These are phyloP conservation scores for Beroe forskalii DNA, from an alignment of 37 sponge, comb jelly and placozoan genomes.

Conservation along the genomic window DNA sequence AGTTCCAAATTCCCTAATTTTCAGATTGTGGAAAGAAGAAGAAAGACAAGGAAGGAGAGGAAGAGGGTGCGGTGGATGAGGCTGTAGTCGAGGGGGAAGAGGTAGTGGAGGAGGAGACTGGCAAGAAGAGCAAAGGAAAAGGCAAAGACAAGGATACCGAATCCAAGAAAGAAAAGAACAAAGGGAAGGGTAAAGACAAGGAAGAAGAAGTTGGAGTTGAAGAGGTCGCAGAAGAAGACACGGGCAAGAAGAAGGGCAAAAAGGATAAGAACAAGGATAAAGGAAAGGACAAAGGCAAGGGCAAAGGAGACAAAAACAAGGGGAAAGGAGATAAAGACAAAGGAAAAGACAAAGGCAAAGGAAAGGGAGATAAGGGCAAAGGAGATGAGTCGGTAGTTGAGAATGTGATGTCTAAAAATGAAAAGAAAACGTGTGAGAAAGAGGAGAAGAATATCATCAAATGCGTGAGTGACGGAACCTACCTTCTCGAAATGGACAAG, in stretches of 20 bases:
- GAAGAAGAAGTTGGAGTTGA: no score
- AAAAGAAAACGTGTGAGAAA: constrained; percentile 21
- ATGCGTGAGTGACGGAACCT: not conserved
- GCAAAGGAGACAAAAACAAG: constrained; percentile 6
- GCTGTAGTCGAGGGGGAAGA: not conserved
- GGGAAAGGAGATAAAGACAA: not conserved
- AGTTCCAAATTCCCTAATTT: no score
- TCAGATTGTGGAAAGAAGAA: constrained; percentile 3
- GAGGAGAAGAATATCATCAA: not conserved
- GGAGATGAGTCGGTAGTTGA: not conserved
- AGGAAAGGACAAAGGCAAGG: not conserved
- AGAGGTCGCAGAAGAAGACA: not conserved
- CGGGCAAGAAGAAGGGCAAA: not conserved
- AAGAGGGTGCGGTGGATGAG: not conserved
- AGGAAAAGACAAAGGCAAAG: not conserved
- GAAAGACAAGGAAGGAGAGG: not conserved
- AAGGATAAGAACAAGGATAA: not conserved
- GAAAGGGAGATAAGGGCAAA: not conserved
- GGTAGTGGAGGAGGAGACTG: not conserved
- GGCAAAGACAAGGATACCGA: not conserved
- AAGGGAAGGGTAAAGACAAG: not conserved
- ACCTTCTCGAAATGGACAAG: not conserved
- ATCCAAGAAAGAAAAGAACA: not conserved
- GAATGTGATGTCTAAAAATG: not conserved
- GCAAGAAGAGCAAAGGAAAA: not conserved